Base-by-base conservation (phyloP, 2,888 invertebrate genomes). In the Spodoptera picta region DNA sequence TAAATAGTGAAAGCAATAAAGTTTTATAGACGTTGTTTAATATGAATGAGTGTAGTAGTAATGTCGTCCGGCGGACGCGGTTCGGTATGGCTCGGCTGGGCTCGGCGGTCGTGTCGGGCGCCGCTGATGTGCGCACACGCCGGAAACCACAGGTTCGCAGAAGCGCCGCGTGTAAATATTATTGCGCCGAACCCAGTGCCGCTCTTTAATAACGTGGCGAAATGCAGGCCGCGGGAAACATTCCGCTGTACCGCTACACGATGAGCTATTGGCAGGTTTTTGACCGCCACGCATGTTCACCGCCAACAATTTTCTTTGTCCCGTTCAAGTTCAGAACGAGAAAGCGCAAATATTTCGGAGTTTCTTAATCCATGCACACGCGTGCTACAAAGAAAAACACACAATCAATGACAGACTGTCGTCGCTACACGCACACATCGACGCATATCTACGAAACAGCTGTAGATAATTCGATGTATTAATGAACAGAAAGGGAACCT, bases 81-180 rank as follows among this genome's bases (percentile, higher is more conserved):
- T 46, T 68, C 71, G 70, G 52, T 51, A 42, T 73, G 75, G 75
- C 74, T 75, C 69, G 74, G 77, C 73, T 61, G 65, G 46, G 57
- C 64, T 74, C 63, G 61, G 52, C 50, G 65, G 54, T 69, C 60
- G 63, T 70, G 46, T 73, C 59, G 65, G 74, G 62, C 63, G 54
- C 63, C 79, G 64, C 46, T 44, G 60, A 75, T 73, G 69, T 65
- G 80, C 80, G 74, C 79, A 76, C 74, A 69, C 82, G 83, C 86
- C 87, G 89, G 89, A 91, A 90, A 89, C 90, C 89, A 63, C 89
- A 86, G 81, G 80, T 89, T 90, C 88, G 87, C 87, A 90, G 88
- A 90, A 90, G 85, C 86, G 75, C 72, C 76, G 77, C 83, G 78
- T 80, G 85, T 90, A 89, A 90, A 90, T 87, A 90, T 90, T 87